Evolutionary conservation across 2,797 vertebrate genomes (phyloP).

Genomic region (Lacerta agilis): DNA sequence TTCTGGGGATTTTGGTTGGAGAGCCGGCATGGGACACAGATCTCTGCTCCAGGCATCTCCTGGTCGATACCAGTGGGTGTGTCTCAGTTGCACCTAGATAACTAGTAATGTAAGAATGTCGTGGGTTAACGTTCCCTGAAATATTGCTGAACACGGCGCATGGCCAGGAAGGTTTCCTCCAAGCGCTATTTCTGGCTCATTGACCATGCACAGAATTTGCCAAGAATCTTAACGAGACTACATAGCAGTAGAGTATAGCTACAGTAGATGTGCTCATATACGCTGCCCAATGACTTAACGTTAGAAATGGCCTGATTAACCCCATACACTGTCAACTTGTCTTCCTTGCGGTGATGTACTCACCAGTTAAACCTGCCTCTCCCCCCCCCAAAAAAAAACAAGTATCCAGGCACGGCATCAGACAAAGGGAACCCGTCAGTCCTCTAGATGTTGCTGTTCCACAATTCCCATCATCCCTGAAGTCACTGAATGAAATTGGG

Average conservation of each 20-base stretch:
- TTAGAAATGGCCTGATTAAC: neutral
- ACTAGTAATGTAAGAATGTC: neutral
- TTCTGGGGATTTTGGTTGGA: neutral
- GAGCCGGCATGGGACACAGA: neutral
- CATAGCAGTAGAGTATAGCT: neutral
- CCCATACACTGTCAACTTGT: neutral
- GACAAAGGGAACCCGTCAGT: neutral
- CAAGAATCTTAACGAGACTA: slow-evolving; percentile 1
- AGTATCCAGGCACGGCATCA: neutral
- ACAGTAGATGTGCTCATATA: neutral
- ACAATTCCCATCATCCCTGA: neutral
- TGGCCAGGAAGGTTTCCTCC: neutral
- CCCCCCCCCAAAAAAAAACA: neutral
- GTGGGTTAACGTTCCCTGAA: neutral
- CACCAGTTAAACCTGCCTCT: neutral
- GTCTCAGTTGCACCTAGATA: neutral
- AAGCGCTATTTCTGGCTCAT: slow-evolving; percentile 12
- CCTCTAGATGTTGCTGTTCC: neutral
- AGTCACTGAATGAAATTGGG: too few species aligned
- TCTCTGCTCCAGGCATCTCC: neutral
- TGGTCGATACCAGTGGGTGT: neutral
- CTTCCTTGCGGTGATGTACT: neutral
- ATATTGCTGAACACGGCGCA: neutral
- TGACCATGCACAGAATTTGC: slow-evolving; percentile 3
- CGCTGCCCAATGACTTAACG: neutral